Conservation (phyloP, 1,140 invertebrate genomes). For the Drosophila grimshawi region DNA sequence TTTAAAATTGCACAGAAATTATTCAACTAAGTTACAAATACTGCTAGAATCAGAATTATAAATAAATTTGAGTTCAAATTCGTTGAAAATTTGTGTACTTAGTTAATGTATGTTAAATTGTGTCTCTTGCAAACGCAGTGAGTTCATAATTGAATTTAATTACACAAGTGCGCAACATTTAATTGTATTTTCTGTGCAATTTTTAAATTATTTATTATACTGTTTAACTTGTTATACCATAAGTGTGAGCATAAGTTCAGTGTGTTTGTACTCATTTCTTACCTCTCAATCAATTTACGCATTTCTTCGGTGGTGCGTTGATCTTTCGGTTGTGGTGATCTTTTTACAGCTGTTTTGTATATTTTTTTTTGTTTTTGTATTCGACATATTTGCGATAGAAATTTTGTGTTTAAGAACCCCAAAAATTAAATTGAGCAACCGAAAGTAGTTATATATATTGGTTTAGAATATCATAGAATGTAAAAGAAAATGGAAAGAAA, state of each 20-base stretch:
- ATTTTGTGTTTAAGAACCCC: constrained; percentile 38
- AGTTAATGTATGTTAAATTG: not conserved
- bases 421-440: constrained; percentile 32
- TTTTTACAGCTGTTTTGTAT: constrained; percentile 77
- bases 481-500: constrained; percentile 72
- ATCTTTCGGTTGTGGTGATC: constrained; percentile 89
- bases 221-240: constrained; percentile 12
- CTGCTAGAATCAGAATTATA: no score
- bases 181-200: constrained; percentile 37
- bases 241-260: constrained; percentile 1
- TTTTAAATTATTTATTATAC: not conserved
- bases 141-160: not conserved
- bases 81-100: no score
- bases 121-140: not conserved
- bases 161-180: not conserved
- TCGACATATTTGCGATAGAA: constrained; percentile 50
- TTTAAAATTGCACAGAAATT: constrained; percentile 36
- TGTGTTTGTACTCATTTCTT: constrained; percentile 83
- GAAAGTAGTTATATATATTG: constrained; percentile 33
- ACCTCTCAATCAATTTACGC: constrained; percentile 98
- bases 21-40: no score
- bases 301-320: constrained; percentile 96
- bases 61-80: no score
- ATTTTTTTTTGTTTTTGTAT: constrained; percentile 33
- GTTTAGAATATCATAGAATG: constrained; percentile 29